These are phyloP conservation scores for Eonycteris spelaea DNA, from an alignment of 2,113 vertebrate genomes.

Conservation along the genomic window DNA sequence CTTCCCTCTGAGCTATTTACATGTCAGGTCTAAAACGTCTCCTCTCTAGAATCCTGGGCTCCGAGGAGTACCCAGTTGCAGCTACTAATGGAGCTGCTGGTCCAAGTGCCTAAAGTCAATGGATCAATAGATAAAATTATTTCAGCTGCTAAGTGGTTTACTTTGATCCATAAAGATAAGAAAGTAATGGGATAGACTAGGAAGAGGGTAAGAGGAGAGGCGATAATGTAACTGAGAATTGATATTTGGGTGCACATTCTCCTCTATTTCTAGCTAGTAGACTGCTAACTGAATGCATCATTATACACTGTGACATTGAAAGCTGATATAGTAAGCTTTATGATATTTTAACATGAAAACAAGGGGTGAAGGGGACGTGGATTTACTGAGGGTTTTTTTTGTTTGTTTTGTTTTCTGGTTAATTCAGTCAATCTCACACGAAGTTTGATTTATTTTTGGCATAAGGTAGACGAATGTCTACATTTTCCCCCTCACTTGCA, in stretches of 20 bases:
- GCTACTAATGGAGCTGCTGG: slow-evolving; percentile 62
- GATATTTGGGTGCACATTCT: background rate
- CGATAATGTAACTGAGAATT: background rate
- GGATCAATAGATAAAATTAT: slow-evolving; percentile 48
- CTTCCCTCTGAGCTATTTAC: slow-evolving; percentile 66
- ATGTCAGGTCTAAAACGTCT: slow-evolving; percentile 64
- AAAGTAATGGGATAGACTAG: background rate
- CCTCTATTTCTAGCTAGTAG: background rate
- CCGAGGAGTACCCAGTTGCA: slow-evolving; percentile 35
- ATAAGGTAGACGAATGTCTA: background rate
- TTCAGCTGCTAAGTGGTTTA: background rate
- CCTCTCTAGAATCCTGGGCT: slow-evolving; percentile 31
- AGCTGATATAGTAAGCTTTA: background rate
- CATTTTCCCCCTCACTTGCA: accelerated
- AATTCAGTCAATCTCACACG: background rate
- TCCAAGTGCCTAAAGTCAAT: slow-evolving; percentile 31
- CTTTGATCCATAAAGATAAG: background rate
- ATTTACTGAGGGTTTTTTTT: no score
- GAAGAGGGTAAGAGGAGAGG: background rate
- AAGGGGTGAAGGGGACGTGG: background rate
- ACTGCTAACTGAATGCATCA: background rate
- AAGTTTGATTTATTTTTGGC: background rate
- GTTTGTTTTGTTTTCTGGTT: background rate
- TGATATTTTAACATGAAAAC: background rate
- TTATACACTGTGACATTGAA: background rate